These are phyloP conservation scores for Coleophora flavipennella DNA, from an alignment of 2,888 invertebrate species.

Conservation along the genomic window DNA sequence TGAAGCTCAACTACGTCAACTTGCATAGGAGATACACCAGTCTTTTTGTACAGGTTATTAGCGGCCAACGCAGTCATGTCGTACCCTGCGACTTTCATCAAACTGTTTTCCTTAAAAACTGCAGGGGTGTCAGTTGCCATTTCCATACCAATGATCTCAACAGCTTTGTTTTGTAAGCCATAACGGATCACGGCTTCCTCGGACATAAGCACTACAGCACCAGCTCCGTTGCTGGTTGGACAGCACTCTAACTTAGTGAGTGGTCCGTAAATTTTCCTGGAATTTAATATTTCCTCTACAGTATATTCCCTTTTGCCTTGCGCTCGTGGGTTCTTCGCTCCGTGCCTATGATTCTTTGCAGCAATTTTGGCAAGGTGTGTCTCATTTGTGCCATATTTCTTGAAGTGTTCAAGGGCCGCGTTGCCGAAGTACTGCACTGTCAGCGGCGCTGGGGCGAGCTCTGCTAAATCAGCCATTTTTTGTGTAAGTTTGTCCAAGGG, in stretches of 20 bases:
- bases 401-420: slow-evolving; percentile 96
- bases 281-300: slow-evolving; percentile 89
- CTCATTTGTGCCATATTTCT: slow-evolving; percentile 92
- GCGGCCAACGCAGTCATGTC: slow-evolving; percentile 94
- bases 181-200: slow-evolving; percentile 91
- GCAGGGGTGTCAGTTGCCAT: slow-evolving; percentile 94
- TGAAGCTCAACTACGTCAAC: slow-evolving; percentile 97
- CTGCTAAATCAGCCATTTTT: slow-evolving; percentile 86
- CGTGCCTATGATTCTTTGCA: slow-evolving; percentile 97
- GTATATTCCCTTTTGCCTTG: slow-evolving; percentile 95
- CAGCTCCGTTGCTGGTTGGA: slow-evolving; percentile 98
- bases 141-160: slow-evolving; percentile 97
- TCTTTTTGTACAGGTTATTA: slow-evolving; percentile 80
- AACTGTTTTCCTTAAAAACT: slow-evolving; percentile 85
- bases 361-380: slow-evolving; percentile 98
- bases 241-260: slow-evolving; percentile 98
- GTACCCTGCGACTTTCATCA: slow-evolving; percentile 86
- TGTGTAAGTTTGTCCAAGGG: slow-evolving; percentile 92
- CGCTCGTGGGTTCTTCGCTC: slow-evolving; percentile 96
- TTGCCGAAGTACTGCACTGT: slow-evolving; percentile 97
- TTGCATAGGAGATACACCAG: slow-evolving; percentile 82
- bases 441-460: slow-evolving; percentile 87
- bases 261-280: slow-evolving; percentile 91
- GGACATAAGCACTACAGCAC: slow-evolving; percentile 91
- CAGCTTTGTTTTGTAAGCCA: slow-evolving; percentile 84